Evolutionary conservation across 2,888 invertebrate species (phyloP).

Genomic region (Drosophila recens): DNA sequence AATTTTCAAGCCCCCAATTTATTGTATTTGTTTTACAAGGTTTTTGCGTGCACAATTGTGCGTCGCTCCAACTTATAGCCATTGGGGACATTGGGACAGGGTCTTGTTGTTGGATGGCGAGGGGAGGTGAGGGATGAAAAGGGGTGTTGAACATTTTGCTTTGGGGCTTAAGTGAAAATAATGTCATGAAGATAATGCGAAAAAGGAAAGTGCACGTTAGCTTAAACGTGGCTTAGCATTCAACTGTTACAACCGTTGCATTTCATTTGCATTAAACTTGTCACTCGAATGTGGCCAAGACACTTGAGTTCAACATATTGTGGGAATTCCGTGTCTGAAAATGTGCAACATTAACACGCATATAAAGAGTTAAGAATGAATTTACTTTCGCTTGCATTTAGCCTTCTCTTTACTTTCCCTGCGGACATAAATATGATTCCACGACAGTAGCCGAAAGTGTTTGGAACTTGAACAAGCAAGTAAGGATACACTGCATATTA

Average conservation of each 20-base stretch:
- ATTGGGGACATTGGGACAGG: conserved; percentile 4
- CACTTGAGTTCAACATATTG: conserved; percentile 45
- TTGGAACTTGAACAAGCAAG: neutral
- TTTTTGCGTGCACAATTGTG: conserved; percentile 75
- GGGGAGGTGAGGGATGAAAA: neutral
- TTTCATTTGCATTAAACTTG: conserved; percentile 72
- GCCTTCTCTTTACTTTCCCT: neutral
- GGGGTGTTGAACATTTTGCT: conserved; percentile 38
- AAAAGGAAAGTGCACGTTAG: conserved; percentile 69
- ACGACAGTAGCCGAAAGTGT: neutral
- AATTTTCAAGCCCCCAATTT: conserved; percentile 72
- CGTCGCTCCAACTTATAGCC: conserved; percentile 58
- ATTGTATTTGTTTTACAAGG: conserved; percentile 79
- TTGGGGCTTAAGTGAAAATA: conserved; percentile 71
- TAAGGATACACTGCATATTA: neutral
- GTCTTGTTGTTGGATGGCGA: neutral
- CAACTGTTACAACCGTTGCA: conserved; percentile 37
- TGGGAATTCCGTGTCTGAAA: conserved; percentile 19
- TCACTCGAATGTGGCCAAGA: conserved; percentile 43
- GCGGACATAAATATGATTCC: conserved; percentile 7
- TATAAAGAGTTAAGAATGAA: conserved; percentile 35
- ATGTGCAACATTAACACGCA: conserved; percentile 16
- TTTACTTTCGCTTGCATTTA: conserved; percentile 19
- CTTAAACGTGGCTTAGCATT: conserved; percentile 45
- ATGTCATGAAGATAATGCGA: conserved; percentile 70